Base-by-base conservation (phyloP, 2,797 vertebrate genomes). In the Pelochelys cantorii region DNA sequence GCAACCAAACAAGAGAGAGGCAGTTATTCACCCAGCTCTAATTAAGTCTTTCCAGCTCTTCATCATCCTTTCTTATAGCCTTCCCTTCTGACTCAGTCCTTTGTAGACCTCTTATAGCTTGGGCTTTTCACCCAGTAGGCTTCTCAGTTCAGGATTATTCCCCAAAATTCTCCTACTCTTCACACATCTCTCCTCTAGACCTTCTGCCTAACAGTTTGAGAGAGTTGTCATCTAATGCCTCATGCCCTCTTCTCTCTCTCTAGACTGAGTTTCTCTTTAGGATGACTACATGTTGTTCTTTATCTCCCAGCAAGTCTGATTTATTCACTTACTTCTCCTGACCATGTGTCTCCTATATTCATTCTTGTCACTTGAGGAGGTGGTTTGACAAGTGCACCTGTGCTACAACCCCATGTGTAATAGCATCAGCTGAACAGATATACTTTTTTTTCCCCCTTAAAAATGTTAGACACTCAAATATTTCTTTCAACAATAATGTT, bases 331-430 rank as follows among this genome's bases (percentile, higher is more conserved):
- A 4, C 53, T 59, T 57, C 34, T 54, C 53, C 14, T 84, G 1
- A 0, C 15, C 10, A 11, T 0, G 0, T 42, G 59, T 57, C 18
- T 3, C 5, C 11, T 22, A 68, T 5, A 27, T 6, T 2, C 2
- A 27, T 13, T 25, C 53, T 54, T 7, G 3, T 54, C 53, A 54
- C 53, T 48, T 5, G 7, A 42, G 89, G 53, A 29, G 68, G 14
- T 68, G 29, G 10, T 17, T 48, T 12, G 53, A 54, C 13, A 54
- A 54, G 14, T 54, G 53, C 53, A 54, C 11, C 53, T 54, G 53
- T 48, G 42, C 42, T 48, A 48, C 42, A 48, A 8, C 42, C 42
- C 42, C 42, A 8, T 48, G 42, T 8, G 8, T 48, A 15, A 54
- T 54, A 54, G 5, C 5, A 78, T 56, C 54, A 90, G 37, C n/a